A percentile compares a stretch with the other conserved stretches of the same genome.
phyloP scores from a whole-genome alignment of 2,888 invertebrate genomes.

The Acanthosoma haemorrhoidale region DNA sequence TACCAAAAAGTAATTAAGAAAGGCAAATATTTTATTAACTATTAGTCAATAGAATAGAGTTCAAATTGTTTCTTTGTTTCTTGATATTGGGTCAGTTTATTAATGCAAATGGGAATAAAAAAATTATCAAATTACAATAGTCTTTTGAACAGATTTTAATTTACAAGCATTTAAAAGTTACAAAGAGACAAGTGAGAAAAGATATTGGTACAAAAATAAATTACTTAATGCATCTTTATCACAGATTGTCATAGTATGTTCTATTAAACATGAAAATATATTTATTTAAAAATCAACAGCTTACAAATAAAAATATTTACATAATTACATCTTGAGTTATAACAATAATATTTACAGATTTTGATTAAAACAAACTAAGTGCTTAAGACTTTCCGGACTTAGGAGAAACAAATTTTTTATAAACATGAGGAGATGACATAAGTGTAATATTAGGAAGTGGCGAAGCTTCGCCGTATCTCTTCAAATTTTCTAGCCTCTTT shows the following conservation, averaged over 20 bases:
- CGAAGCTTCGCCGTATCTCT: slow-evolving; percentile 17
- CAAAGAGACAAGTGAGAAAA: background rate
- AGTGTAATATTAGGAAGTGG: slow-evolving; percentile 14
- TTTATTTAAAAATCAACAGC: background rate
- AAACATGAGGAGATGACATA: slow-evolving; percentile 9
- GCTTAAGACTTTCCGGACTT: background rate
- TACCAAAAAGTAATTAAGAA: too few relatives aligned
- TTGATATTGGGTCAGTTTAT: too few relatives aligned
- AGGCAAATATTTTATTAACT: too few relatives aligned
- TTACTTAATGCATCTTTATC: background rate
- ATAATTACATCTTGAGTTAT: background rate
- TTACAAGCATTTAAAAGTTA: background rate
- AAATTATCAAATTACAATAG: background rate
- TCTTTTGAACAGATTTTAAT: background rate
- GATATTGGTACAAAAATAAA: background rate
- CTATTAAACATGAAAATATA: background rate
- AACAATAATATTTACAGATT: too few relatives aligned
- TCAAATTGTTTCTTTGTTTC: too few relatives aligned
- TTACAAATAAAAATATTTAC: background rate
- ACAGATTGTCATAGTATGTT: background rate
- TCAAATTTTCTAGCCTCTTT: slow-evolving; percentile 8
- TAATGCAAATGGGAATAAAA: too few relatives aligned
- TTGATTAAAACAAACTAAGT: too few relatives aligned
- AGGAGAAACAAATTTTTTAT: slow-evolving; percentile 8
- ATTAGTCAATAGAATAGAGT: too few relatives aligned